Percentiles rank a stretch among this genome's conserved stretches.
Evolutionary conservation across 2,888 invertebrate genomes (phyloP).

Genomic region (Loripinus fragilis): DNA sequence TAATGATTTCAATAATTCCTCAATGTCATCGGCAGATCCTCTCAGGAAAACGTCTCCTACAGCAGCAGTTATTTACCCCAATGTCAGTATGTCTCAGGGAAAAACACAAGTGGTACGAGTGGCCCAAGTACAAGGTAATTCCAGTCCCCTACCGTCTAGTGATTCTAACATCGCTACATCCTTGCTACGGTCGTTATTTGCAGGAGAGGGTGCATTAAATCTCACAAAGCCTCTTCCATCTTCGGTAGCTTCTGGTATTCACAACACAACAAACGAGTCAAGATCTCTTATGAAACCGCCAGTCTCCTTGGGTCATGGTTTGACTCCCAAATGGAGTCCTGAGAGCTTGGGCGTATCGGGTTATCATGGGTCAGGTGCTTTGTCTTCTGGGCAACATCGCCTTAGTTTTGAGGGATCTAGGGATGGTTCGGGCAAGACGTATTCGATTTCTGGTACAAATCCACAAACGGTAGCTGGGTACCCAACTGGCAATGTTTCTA

Average conservation of each 20-base stretch:
- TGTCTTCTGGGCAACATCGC: not conserved
- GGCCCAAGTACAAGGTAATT: constrained; percentile 22
- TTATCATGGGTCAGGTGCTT: not conserved
- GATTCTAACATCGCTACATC: constrained; percentile 28
- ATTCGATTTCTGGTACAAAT: constrained; percentile 22
- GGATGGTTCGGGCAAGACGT: constrained; percentile 22
- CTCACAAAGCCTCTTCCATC: not conserved
- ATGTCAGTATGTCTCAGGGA: not conserved
- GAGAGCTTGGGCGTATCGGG: not conserved
- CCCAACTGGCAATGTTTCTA: constrained; percentile 35
- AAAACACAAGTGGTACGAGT: constrained; percentile 25
- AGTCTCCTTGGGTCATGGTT: not conserved
- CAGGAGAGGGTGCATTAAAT: not conserved
- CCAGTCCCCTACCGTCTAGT: constrained; percentile 11
- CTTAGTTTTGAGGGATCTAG: constrained; percentile 21
- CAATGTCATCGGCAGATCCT: constrained; percentile 20
- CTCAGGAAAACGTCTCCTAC: constrained; percentile 60
- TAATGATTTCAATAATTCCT: not conserved
- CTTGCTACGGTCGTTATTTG: constrained; percentile 45
- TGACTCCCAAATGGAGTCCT: not conserved
- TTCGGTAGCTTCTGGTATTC: not conserved
- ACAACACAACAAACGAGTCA: not conserved
- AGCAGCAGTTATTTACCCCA: not conserved
- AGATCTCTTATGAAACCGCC: not conserved
- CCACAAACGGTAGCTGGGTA: constrained; percentile 29